Base-by-base conservation (phyloP, 2,888 invertebrate genomes). In the Scaptodrosophila latifasciaeformis region DNA sequence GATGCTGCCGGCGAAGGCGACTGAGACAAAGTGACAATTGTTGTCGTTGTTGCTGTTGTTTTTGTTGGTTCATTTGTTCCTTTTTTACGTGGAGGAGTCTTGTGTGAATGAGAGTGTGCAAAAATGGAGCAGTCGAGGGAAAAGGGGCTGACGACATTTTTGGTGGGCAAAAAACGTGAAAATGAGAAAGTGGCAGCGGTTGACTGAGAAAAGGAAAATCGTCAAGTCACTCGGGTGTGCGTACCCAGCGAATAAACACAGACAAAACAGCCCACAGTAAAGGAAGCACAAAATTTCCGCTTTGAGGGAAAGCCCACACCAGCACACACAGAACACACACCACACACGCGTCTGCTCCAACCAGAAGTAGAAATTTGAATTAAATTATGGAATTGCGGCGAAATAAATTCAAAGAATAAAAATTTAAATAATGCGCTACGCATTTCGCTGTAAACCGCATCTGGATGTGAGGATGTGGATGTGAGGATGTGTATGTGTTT, bases 331-430 rank as follows among this genome's bases (percentile, higher is more conserved):
- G 7, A 37, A 37, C 40, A 40, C 40, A 40, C 18, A 40, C 24
- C 35, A 37, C 18, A 18, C 9, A 37, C 37, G 10, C 37, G 17
- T 17, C 3, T 17, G 35, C 35, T 31, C 31, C 3, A 7, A 9
- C 17, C 13, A 17, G 37, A 37, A 37, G 17, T 17, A 17, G 3
- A 64, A 70, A 59, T 47, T 70, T 53, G 60, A 66, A 67, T 68
- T 67, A 70, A 68, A 67, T 63, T 70, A 70, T 63, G 64, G 60
- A 58, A 44, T 53, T 48, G 56, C 44, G 54, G 58, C 47, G 51
- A 60, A 68, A 67, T 67, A 70, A 68, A 68, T 70, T 66, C 45
- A 59, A 61, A 63, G 60, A 63, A 70, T 67, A 59, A 59, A 67
- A 67, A 70, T 67, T 59, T 67, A 63, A 67, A 70, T 63, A 70